Evolutionary conservation across 2,888 invertebrate species (phyloP).

Genomic region (Geotrupes spiniger): DNA sequence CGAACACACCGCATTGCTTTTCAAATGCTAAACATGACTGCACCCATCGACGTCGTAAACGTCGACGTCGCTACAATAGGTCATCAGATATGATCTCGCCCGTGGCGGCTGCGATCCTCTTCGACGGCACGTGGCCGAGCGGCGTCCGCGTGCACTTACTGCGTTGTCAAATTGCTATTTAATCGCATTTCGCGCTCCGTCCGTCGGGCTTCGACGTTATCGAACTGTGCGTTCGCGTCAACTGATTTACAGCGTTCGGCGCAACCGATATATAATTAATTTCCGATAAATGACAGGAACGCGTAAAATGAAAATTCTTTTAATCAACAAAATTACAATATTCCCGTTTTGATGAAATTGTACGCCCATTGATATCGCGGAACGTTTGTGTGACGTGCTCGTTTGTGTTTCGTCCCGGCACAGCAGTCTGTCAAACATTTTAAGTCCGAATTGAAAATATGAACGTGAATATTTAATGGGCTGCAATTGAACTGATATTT

Average conservation of each 20-base stretch:
- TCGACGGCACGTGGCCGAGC: slow-evolving; percentile 31
- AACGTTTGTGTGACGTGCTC: too few species aligned
- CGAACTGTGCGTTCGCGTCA: slow-evolving; percentile 1
- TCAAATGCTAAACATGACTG: not conserved
- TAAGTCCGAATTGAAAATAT: too few species aligned
- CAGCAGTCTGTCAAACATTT: too few species aligned
- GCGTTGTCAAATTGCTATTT: slow-evolving; percentile 33
- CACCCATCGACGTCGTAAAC: not conserved
- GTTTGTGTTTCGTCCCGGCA: too few species aligned
- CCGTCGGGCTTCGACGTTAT: too few species aligned
- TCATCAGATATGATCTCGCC: slow-evolving; percentile 30
- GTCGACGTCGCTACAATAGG: slow-evolving; percentile 25
- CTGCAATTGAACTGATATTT: too few species aligned
- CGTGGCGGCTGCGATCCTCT: slow-evolving; percentile 9
- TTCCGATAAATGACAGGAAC: slow-evolving; percentile 11
- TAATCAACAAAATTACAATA: slow-evolving; percentile 9
- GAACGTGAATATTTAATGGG: too few species aligned
- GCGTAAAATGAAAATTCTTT: slow-evolving; percentile 14
- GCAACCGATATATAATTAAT: slow-evolving; percentile 14
- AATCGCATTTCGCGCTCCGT: slow-evolving; percentile 30
- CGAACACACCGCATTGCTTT: accelerated
- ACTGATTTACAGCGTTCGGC: slow-evolving; percentile 10
- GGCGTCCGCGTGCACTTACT: slow-evolving; percentile 24
- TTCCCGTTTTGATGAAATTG: too few species aligned
- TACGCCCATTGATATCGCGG: too few species aligned